Base-by-base conservation (phyloP, 1,140 invertebrate species). In the Cylas formicarius region DNA sequence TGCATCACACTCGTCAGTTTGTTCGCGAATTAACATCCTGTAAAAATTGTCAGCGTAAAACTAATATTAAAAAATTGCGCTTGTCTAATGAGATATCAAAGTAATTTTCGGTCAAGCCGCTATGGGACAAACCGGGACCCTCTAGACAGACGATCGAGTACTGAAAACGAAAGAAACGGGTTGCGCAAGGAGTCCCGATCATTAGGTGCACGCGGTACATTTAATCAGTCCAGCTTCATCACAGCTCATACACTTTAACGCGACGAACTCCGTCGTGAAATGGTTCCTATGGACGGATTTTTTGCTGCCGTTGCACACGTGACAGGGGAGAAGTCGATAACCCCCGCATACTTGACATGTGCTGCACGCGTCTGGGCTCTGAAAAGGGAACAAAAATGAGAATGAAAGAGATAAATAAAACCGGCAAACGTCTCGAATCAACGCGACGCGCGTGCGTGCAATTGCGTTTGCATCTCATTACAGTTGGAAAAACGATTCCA, bases 191-290 rank as follows among this genome's bases (percentile, higher is more conserved):
- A 38, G 20, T n/a, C 36, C 24, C 19, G 21, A 42, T 40, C 28
- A 41, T 35, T 34, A 45, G 62, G 52, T 74, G 66, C 90, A 96
- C 33, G 81, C 74, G 40, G 82, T 81, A 68, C 92, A 97, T 48
- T 80, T 77, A 3, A 95, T 82, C 7, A 97, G 72, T 21, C 91
- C 93, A 8, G 90, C 90, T 70, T 94, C 90, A 60, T 96, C 88
- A 70, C 93, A 97, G 58, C 89, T 88, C 83, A 92, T 93, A 68
- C 93, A 97, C 54, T 92, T 91, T n/a, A 97, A 72, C 1, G 91
- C 88, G 29, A 91, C 82, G 62, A 95, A 91, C 70, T 94, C 89
- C 10, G 87, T 80, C 0, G 90, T 93, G 63, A 95, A 96, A 55
- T 93, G 82, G 68, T 96, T 95, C 47, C 91, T 74, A 63, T 92